Evolutionary conservation across 1,140 invertebrate genomes (phyloP).

Genomic region (Polyergus mexicanus): DNA sequence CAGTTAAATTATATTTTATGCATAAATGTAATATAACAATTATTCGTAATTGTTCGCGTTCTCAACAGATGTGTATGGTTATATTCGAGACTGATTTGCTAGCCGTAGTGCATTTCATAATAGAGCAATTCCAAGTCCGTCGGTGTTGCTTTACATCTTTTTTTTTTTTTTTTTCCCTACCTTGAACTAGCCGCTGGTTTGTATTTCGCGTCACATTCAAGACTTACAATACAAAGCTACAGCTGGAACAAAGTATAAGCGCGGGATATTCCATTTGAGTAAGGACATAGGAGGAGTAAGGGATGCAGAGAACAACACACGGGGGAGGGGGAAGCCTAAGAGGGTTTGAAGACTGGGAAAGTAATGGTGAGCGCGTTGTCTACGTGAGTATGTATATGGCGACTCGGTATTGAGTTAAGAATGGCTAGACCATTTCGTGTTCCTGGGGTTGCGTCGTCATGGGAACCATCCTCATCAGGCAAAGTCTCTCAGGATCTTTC

Average conservation of each 20-base stretch:
- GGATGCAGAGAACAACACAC: neutral
- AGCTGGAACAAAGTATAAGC: constrained; percentile 69
- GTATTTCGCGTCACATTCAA: constrained; percentile 52
- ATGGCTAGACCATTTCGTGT: constrained; percentile 83
- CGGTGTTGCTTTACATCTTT: neutral
- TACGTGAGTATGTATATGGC: constrained; percentile 68
- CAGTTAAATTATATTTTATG: neutral
- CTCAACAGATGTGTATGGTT: neutral
- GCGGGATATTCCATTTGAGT: constrained; percentile 64
- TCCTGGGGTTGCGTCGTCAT: constrained; percentile 83
- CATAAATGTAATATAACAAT: neutral
- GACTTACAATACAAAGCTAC: constrained; percentile 40
- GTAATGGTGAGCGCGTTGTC: constrained; percentile 62
- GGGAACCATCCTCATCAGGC: constrained; percentile 84
- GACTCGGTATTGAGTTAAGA: constrained; percentile 80
- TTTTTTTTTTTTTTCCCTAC: constrained; percentile 28
- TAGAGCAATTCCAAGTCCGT: constrained; percentile 56
- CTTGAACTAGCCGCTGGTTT: constrained; percentile 49
- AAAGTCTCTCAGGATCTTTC: constrained; percentile 76
- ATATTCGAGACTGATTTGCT: neutral
- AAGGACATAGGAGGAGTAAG: constrained; percentile 42
- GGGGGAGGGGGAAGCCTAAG: constrained; percentile 53
- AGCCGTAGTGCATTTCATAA: constrained; percentile 31
- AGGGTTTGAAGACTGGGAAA: constrained; percentile 67
- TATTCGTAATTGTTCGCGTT: neutral